phyloP scores from a whole-genome alignment of 1,140 invertebrate species.

The Telenomus remus region DNA sequence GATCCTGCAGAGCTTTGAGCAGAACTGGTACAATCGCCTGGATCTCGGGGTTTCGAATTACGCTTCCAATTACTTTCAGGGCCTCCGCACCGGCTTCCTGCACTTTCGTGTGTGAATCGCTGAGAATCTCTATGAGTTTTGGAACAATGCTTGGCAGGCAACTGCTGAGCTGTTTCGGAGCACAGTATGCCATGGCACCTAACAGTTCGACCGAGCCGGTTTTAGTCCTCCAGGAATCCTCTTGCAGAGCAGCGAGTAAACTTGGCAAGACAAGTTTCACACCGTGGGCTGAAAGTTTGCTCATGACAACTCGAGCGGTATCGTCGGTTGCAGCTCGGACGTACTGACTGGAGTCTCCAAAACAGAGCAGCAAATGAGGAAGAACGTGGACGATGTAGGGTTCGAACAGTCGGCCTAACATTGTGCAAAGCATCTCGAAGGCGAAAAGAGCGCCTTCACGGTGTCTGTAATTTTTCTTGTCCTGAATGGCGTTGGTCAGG shows the following conservation, averaged over 20 bases:
- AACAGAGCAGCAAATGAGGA: conserved; percentile 95
- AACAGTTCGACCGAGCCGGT: conserved; percentile 96
- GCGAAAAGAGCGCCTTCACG: conserved; percentile 97
- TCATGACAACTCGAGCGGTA: conserved; percentile 97
- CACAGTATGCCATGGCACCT: conserved; percentile 98
- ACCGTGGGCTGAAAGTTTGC: conserved; percentile 95
- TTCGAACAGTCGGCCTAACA: conserved; percentile 96
- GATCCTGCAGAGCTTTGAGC: conserved; percentile 95
- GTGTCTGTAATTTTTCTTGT: conserved; percentile 96
- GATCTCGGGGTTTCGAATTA: conserved; percentile 99
- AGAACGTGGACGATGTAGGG: conserved; percentile 98
- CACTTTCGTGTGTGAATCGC: conserved; percentile 98
- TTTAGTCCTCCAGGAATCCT: conserved; percentile 99
- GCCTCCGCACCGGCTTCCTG: conserved; percentile 97
- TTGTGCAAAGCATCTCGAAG: conserved; percentile 97
- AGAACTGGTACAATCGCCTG: conserved; percentile 95
- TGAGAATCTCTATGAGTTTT: conserved; percentile 97
- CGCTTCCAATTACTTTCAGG: conserved; percentile 96
- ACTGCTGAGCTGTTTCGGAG: conserved; percentile 97
- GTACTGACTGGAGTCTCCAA: conserved; percentile 95
- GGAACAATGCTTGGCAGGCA: conserved; percentile 98
- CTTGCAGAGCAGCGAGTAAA: conserved; percentile 93
- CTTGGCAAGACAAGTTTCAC: conserved; percentile 96
- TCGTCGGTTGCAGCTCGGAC: conserved; percentile 94
- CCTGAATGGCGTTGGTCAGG: conserved; percentile 94